These are phyloP conservation scores for Nibea coibor DNA, from an alignment of 2,113 vertebrate species.

Conservation along the genomic window DNA sequence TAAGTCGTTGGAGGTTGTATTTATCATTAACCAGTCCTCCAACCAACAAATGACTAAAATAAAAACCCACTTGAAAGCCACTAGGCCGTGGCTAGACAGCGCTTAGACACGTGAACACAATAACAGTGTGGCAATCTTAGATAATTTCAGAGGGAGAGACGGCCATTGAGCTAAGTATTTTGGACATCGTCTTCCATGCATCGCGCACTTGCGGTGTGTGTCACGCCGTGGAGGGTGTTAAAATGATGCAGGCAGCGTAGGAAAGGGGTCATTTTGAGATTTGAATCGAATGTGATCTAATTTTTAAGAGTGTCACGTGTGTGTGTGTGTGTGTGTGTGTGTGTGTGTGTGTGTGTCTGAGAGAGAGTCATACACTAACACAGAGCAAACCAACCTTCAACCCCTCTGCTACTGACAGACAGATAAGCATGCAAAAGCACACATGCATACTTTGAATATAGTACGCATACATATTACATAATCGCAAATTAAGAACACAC, in stretches of 20 bases:
- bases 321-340: not conserved
- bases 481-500: not conserved
- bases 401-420: not conserved
- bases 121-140: conserved; percentile 5
- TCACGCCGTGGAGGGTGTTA: conserved; percentile 7
- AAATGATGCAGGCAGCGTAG: not conserved
- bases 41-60: conserved; percentile 2
- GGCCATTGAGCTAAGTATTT: not conserved
- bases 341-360: no score
- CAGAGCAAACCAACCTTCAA: conserved; percentile 24
- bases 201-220: conserved; percentile 6
- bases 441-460: not conserved
- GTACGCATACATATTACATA: not conserved
- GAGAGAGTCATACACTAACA: not conserved
- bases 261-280: conserved; percentile 16
- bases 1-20: not conserved
- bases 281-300: not conserved
- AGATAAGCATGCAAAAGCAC: not conserved
- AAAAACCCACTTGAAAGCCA: conserved; percentile 20
- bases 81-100: conserved; percentile 36
- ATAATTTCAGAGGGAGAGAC: conserved; percentile 8
- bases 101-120: not conserved
- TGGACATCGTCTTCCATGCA: not conserved
- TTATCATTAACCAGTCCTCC: conserved; percentile 8
- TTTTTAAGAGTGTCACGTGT: not conserved